Evolutionary conservation across 2,113 vertebrate genomes (phyloP).

Genomic region (Ophiodon elongatus): DNA sequence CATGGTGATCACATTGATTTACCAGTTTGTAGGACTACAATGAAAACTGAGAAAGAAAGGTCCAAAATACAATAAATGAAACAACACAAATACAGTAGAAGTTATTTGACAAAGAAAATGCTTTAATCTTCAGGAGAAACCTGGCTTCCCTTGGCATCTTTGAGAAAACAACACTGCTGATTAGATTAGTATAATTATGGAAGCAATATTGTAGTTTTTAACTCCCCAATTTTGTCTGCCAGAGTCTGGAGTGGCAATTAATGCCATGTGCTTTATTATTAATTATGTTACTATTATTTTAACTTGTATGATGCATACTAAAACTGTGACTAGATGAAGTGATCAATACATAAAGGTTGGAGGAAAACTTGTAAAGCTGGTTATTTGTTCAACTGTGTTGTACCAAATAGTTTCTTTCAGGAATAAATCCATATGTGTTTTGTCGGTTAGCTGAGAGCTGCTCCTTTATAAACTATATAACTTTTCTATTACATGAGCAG

Average conservation of each 20-base stretch:
- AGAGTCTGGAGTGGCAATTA: too few relatives aligned
- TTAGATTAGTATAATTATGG: background rate
- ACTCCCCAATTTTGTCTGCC: too few relatives aligned
- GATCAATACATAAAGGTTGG: background rate
- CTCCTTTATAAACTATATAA: background rate
- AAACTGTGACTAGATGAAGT: background rate
- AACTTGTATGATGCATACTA: background rate
- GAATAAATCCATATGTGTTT: background rate
- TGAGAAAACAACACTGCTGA: background rate
- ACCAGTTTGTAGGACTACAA: background rate
- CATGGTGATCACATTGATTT: background rate
- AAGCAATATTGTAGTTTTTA: too few relatives aligned
- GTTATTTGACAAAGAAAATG: background rate
- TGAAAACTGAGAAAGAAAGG: background rate
- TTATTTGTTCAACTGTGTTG: slow-evolving; percentile 2
- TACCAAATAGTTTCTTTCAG: slow-evolving; percentile 9
- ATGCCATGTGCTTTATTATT: background rate
- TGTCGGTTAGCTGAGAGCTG: slow-evolving; percentile 12
- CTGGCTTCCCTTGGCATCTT: background rate
- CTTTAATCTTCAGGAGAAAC: background rate
- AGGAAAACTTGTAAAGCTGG: background rate
- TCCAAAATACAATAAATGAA: background rate
- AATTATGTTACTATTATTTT: background rate
- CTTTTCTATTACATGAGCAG: background rate
- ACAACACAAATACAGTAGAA: background rate